Evolutionary conservation across 2,888 invertebrate genomes (phyloP), one percentile per base, ranked within the genome.

Genomic region (Augiades crinisus): DNA sequence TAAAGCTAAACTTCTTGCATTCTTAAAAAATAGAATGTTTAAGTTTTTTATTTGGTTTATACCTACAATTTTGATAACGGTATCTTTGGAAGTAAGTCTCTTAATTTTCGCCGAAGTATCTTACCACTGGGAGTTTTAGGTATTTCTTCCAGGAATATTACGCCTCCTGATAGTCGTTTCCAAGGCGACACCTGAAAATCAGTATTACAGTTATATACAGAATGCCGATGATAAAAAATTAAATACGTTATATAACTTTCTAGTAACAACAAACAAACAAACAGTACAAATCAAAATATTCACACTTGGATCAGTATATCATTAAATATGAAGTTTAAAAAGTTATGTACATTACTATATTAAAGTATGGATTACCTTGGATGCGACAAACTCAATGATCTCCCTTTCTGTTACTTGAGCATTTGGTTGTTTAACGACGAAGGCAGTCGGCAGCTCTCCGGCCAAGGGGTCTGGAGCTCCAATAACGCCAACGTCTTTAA

Each of bases 91-190:
- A 81, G 33, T 38, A 67, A 60, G 37, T 73, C 66, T 7, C 85
- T 81, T 37, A 93, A 72, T 58, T 83, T 66, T 58, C 93, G 88
- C 53, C 95, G 84, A 27, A 95, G 79, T 66, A 95, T 95, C 85
- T 96, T 96, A 7, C 95, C 95, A 59, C 93, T 93, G 0, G 92
- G 82, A 61, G 92, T 94, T 78, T 93, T 95, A 22, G 95, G 95
- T 69, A 96, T 94, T 56, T 90, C 90, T n/a, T 92, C 81, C 0
- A 95, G 69, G 73, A 96, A 95, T 62, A 84, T 78, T 12, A 95
- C 92, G 8, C 95, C 94, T 5, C 94, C 95, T 49, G 93, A 90
- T 24, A 96, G 79, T 63, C 90, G 90, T 75, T 96, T 96, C 70
- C 93, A 93, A 7, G 92, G 89, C 0, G 95, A 94, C 40, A 83